These are phyloP conservation scores for Brachionus asplanchnoidis DNA, from an alignment of 1,140 invertebrate genomes.

Conservation along the genomic window DNA sequence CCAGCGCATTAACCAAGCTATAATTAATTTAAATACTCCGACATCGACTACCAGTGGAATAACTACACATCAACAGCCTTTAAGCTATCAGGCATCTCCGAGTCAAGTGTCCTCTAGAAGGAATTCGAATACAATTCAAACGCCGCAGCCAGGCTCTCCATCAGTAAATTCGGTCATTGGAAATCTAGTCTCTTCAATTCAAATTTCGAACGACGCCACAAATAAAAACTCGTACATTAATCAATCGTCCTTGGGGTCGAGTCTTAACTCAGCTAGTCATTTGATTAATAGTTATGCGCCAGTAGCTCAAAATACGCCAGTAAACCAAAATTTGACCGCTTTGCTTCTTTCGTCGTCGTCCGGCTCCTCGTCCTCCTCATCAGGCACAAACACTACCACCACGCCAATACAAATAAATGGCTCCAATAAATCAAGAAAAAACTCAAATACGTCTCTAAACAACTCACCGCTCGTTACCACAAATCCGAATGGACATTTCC, in stretches of 20 bases:
- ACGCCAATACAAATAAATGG: conserved; percentile 20
- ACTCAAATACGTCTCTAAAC: conserved; percentile 1
- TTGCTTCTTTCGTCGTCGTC: conserved; percentile 21
- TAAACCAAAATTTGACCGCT: conserved; percentile 19
- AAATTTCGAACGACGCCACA: conserved; percentile 3
- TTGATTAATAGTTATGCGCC: conserved; percentile 6
- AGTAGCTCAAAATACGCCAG: conserved; percentile 8
- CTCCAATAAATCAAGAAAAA: conserved; percentile 25
- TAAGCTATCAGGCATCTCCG: not conserved
- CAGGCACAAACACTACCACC: conserved; percentile 7
- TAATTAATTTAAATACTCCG: conserved; percentile 28
- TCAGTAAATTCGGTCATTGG: conserved; percentile 13
- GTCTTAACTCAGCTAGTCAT: conserved; percentile 31
- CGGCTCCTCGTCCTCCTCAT: not conserved
- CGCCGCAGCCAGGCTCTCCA: not conserved
- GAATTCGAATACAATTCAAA: conserved; percentile 19
- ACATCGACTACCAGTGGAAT: conserved; percentile 4
- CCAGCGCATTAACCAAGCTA: conserved; percentile 23
- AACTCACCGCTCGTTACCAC: not conserved
- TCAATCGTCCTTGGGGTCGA: conserved; percentile 13
- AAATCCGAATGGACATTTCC: not conserved
- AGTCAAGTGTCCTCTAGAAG: not conserved
- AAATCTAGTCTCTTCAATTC: conserved; percentile 12
- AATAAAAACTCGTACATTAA: not conserved
- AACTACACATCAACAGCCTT: not conserved